Evolutionary conservation across 2,797 vertebrate genomes (phyloP), one percentile per base, ranked within the genome.

Genomic region (Sorex maritimensis): DNA sequence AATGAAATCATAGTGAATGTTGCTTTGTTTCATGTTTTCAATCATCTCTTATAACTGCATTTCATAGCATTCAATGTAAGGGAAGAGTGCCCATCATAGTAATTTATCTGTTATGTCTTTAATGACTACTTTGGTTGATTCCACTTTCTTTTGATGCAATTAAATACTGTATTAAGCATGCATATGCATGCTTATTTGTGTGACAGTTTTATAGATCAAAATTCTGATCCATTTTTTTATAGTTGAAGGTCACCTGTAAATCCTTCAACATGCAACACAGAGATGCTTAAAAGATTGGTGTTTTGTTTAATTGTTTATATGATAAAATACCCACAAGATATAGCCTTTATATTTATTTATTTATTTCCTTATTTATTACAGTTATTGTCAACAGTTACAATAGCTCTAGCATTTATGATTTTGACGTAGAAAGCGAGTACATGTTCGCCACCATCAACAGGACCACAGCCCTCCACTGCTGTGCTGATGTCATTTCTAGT

Each of bases 281-380:
- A 15, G 2, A 72, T 68, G 11, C 11, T 86, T 92, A 58, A 65
- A 41, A 41, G 94, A 75, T 81, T 8, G 61, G n/a, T 89, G 7
- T 87, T 92, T 89, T 49, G 28, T 94, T 83, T 85, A 26, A 34
- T 82, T 73, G 14, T 86, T 65, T 77, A 69, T 52, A 78, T 2
- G 30, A 10, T 52, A 55, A 81, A 87, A 4, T 7, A 3, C 28
- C 11, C 26, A 13, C 72, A 38, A 83, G 7, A 79, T 15, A 26
- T 67, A 19, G 14, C 0, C 58, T 65, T 61, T 81, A 3, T 82
- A 52, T 49, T 92, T 44, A 44, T 44, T 44, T 44, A 17, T 55
- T 55, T 55, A 55, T 55, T 14, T 55, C 13, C 52, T 55, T 55
- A 15, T 55, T 17, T 55, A 55, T 55, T 14, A 12, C 14, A 55